Percentiles rank a stretch among this genome's conserved stretches.
Conservation (phyloP, 1,140 invertebrate genomes). For the Pseudachorutes palmiensis region DNA sequence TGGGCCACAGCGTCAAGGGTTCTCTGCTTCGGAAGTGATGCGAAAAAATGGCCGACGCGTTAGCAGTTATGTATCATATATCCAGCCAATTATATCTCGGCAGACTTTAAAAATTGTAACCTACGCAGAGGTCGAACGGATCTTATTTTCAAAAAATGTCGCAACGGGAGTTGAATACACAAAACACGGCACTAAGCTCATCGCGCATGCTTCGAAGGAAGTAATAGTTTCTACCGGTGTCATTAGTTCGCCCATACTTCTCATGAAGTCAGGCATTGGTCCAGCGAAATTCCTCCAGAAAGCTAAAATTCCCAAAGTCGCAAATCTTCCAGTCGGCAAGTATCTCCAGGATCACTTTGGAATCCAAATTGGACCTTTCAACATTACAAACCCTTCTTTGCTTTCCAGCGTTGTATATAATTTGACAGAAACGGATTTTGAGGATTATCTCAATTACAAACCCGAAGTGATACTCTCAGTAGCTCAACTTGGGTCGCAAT, state of each 20-base stretch:
- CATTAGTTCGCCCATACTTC: conserved; percentile 37
- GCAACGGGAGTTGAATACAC: conserved; percentile 13
- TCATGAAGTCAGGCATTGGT: conserved; percentile 46
- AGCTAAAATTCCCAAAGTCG: conserved; percentile 13
- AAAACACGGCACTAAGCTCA: conserved; percentile 2
- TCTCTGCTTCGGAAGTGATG: conserved; percentile 12
- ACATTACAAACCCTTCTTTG: neutral
- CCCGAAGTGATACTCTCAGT: neutral
- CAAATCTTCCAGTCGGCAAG: conserved; percentile 48
- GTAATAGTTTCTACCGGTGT: conserved; percentile 40
- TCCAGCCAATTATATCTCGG: conserved; percentile 8
- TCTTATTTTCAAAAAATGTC: neutral
- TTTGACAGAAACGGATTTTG: conserved; percentile 8
- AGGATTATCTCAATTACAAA: conserved; percentile 6
- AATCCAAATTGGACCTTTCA: conserved; percentile 1
- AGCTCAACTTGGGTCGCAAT: conserved; percentile 11
- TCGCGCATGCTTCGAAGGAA: conserved; percentile 34
- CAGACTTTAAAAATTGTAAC: conserved; percentile 15
- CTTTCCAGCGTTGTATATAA: conserved; percentile 6
- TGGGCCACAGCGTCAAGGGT: conserved; percentile 16
- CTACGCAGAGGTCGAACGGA: conserved; percentile 17
- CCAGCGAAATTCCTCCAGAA: conserved; percentile 40
- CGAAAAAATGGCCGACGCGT: conserved; percentile 8
- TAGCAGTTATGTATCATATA: conserved; percentile 15
- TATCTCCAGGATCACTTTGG: conserved; percentile 42